Evolutionary conservation across 2,113 vertebrate genomes (phyloP), one percentile per base, ranked within the genome.

Genomic region (Miniopterus natalensis): DNA sequence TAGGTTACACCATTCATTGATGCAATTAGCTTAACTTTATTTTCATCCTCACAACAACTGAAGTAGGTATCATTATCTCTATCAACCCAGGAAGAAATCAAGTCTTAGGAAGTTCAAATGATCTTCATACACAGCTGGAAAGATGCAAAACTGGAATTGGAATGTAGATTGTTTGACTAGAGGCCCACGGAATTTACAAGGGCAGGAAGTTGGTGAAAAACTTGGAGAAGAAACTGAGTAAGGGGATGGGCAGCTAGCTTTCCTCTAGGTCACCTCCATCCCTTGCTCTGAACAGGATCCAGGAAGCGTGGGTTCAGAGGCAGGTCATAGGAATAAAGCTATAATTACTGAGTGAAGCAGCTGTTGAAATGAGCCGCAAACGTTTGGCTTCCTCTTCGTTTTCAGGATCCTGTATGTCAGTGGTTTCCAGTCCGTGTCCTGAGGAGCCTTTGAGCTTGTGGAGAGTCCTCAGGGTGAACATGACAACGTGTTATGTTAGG

Each of bases 281-380:
- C 66, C 66, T 71, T 77, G 7, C 87, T 96, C 84, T 90, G 81
- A 94, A 73, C 18, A 47, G 70, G 68, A 78, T 88, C 85, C 91
- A 83, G 88, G 49, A 90, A 78, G 61, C 71, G 57, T 59, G 55
- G 40, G 95, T 92, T 94, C 97, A 97, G 88, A 87, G 29, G 68
- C 77, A 53, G 90, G 81, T 91, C 94, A 78, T 70, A 73, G 77
- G 57, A 90, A 70, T 68, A 47, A 85, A 88, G 45, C 78, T 97
- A 25, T 90, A 94, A 86, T 95, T 95, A 88, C 49, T 36, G 59
- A 92, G 49, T 75, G 88, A 96, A 92, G 31, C 36, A 88, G 92
- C 85, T 96, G 74, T 85, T 88, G 88, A 96, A 92, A 95, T 23
- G 78, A 88, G n/a, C 88, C 49, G 0, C 93, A 96, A 23, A 65